A percentile compares a stretch with the other conserved stretches of the same genome.
phyloP scores from a whole-genome alignment of 1,140 invertebrate genomes.

The Cylas formicarius region DNA sequence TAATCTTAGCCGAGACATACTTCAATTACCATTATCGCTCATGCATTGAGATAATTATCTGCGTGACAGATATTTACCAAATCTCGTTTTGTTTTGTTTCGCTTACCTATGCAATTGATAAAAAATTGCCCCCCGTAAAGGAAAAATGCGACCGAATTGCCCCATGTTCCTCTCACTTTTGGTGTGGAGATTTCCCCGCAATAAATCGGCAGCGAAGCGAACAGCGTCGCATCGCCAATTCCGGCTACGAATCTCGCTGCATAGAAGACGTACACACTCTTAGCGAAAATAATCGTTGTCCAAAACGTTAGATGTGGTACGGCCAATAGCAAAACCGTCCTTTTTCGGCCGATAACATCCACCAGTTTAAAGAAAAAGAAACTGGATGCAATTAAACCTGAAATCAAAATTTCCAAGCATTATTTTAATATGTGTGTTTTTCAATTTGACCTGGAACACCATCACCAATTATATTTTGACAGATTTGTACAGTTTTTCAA shows the following conservation, averaged over 20 bases:
- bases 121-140: constrained; percentile 44
- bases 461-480: no score
- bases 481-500: no score
- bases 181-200: constrained; percentile 31
- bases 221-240: constrained; percentile 25
- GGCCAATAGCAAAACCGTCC: constrained; percentile 7
- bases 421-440: no score
- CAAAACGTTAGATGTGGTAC: constrained; percentile 11
- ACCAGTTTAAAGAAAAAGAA: constrained; percentile 9
- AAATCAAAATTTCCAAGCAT: no score
- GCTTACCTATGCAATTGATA: constrained; percentile 36
- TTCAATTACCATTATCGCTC: no score
- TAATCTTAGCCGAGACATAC: no score
- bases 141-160: constrained; percentile 43
- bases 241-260: constrained; percentile 27
- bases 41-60: no score
- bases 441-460: no score
- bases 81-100: constrained; percentile 2
- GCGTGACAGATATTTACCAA: no score
- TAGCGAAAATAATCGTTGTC: constrained; percentile 14
- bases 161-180: constrained; percentile 28
- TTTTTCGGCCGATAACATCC: constrained; percentile 29
- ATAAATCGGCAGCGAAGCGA: constrained; percentile 25
- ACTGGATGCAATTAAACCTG: constrained; percentile 12
- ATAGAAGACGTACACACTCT: constrained; percentile 37